Percentiles rank a stretch among this genome's conserved stretches.
phyloP scores from a whole-genome alignment of 2,797 vertebrate species.

The Phoebastria nigripes region DNA sequence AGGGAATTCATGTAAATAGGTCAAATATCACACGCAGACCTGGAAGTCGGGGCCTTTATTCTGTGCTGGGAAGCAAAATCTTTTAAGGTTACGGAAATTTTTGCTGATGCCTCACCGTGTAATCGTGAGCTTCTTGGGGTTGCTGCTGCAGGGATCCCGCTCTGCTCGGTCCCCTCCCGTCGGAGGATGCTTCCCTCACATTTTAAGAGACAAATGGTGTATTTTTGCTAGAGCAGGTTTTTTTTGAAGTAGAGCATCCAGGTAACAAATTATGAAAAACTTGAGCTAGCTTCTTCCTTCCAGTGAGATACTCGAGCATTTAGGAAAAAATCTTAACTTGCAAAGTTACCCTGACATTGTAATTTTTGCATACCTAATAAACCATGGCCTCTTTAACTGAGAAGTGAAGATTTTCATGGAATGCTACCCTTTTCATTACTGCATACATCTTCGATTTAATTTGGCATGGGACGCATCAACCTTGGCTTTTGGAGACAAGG shows the following conservation, averaged over 20 bases:
- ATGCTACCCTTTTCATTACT: slow-evolving; percentile 66
- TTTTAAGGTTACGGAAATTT: not conserved
- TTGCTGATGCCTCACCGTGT: accelerated
- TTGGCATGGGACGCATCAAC: slow-evolving; percentile 69
- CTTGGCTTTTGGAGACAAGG: slow-evolving; percentile 73
- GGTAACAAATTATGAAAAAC: slow-evolving; percentile 6
- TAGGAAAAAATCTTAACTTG: slow-evolving; percentile 18
- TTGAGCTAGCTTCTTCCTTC: not conserved
- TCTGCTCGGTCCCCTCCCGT: not conserved
- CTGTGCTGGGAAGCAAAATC: not conserved
- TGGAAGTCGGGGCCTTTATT: not conserved
- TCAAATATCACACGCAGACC: not conserved
- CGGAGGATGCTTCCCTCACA: not conserved
- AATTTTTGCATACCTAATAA: slow-evolving; percentile 68
- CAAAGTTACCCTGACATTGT: slow-evolving; percentile 61
- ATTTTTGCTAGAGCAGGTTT: not conserved
- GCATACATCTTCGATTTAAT: slow-evolving; percentile 67
- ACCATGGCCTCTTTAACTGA: slow-evolving; percentile 39
- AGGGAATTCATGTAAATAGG: not conserved
- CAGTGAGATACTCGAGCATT: not conserved
- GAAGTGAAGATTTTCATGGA: slow-evolving; percentile 68
- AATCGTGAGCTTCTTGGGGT: accelerated
- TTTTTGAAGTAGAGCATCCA: not conserved
- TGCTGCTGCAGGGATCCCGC: not conserved
- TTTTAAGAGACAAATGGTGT: not conserved